Evolutionary conservation across 1,140 invertebrate genomes (phyloP), one percentile per base, ranked within the genome.

Genomic region (Tetramorium alpestre): DNA sequence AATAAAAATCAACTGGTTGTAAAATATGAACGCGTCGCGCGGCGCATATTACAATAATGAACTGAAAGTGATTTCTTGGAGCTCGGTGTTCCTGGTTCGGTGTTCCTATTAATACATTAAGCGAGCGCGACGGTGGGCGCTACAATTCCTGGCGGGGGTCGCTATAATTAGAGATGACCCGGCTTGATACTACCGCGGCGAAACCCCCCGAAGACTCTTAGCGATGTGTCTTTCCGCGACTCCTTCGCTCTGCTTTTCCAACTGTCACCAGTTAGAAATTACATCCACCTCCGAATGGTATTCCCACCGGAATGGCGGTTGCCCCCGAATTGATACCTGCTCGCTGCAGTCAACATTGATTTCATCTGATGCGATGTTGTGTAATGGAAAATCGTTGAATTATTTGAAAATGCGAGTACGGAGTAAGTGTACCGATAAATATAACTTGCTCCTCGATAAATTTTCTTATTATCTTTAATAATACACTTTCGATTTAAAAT

Each of bases 151-250:
- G 44, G 16, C 80, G 62, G 72, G 49, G 69, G 56, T 80, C 33
- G 76, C 62, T 88, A 86, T 90, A 91, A 90, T 91, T 91, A 88
- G 84, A 90, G 90, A 89, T 90, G 88, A 90, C 87, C 89, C 49
- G 60, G 25, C 44, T 78, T 64, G 90, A 92, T 91, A 90, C 33
- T 49, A 49, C 18, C 49, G n/a, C 11, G 62, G 41, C 64, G 28
- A 25, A 16, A 7, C 62, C 64, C 51, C 56, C 65, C 33, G 38
- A 72, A 82, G 67, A 51, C 16, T 44, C 8, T 58, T 38, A 16
- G 64, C 51, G n/a, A 69, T 62, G 47, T 70, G 77, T 62, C 87
- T 88, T 88, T 67, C 22, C 56, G 41, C 25, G 44, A 47, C 64
- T 49, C 22, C 38, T 54, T n/a, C 54, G 86, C 44, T 73, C 49